Evolutionary conservation across 2,888 invertebrate species (phyloP), one percentile per base, ranked within the genome.

Genomic region (Troides helena): DNA sequence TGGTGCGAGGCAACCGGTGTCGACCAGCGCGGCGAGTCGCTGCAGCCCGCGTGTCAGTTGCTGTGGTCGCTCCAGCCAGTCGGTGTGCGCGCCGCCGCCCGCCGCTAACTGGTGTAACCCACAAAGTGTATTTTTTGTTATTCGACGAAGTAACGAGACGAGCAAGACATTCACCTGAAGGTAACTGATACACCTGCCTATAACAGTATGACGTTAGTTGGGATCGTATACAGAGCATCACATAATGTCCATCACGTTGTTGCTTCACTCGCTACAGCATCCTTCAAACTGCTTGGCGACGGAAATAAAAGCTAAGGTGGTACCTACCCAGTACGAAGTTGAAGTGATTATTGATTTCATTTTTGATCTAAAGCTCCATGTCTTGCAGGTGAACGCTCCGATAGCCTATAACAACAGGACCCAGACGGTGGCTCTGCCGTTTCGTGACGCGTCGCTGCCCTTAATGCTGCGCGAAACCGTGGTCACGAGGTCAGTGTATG

Each of bases 381-480:
- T 43, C 7, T 75, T 75, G 7, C 78, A 92, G 92, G 73, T 87
- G 67, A 91, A 90, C 74, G 72, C 88, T 0, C 80, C 82, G n/a
- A 84, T 92, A 25, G 64, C 72, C 0, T 75, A 76, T 2, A 80
- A 79, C 8, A 74, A 68, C 23, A 81, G 90, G 12, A 81, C 85
- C 64, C 88, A 90, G 73, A 72, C 81, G 0, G 91, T 92, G 18
- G 46, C 77, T 0, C 70, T 92, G 2, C 83, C 91, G 0, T 2
- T 74, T 0, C 70, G 81, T 43, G 82, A 85, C 43, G 73, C 84
- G 0, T 85, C 87, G 21, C 72, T 87, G 25, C 88, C 90, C 0
- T 78, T 82, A 0, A 68, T 75, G 62, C 88, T 83, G 64, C 92
- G 92, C 0, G 91, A 92, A 74, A 85, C 85, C 0, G 85, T 92